Base-by-base conservation (phyloP, 1,140 invertebrate genomes). In the Calycopis cecrops region DNA sequence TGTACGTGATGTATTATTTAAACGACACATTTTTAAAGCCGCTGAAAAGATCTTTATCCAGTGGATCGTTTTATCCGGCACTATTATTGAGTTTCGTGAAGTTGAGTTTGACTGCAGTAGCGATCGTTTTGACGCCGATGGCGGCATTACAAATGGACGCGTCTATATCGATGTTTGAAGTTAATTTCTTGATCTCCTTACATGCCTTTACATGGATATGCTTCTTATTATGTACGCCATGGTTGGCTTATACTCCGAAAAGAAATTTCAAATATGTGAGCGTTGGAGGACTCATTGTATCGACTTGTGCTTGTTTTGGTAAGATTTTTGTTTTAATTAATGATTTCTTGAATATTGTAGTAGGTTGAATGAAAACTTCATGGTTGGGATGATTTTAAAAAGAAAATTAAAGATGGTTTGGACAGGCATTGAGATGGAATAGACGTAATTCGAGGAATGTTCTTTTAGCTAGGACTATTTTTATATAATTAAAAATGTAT, bases 11-110 rank as follows among this genome's bases (percentile, higher is more conserved):
- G 50, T 85, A 85, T 59, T 76, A 64, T 60, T 62, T 83, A n/a
- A 82, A 82, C 35, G 85, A 88, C 34, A 87, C 82, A n/a, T 81
- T 88, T 63, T 57, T 88, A 6, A 82, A 78, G 44, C 86, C 87
- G 4, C 67, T 88, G 37, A 79, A 73, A 11, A 76, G 80, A 47
- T 87, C 86, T 2, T 59, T 88, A n/a, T 79, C 76, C 47, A 83
- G 82, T 60, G 79, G 78, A 65, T 71, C 72, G 55, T 89, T 89
- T 67, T 89, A 88, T 74, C 85, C 85, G 14, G 76, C 81, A 0
- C 62, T 88, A 57, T 49, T 88, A 47, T 60, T 88, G 9, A 75
- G 69, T 60, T 77, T 85, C 38, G 65, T 71, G 10, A 79, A 73
- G 59, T 51, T 83, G 14, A 77, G 70, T 65, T 74, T 88, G 56